Conservation (phyloP, 2,797 vertebrate species). For the Cyclura pinguis region DNA sequence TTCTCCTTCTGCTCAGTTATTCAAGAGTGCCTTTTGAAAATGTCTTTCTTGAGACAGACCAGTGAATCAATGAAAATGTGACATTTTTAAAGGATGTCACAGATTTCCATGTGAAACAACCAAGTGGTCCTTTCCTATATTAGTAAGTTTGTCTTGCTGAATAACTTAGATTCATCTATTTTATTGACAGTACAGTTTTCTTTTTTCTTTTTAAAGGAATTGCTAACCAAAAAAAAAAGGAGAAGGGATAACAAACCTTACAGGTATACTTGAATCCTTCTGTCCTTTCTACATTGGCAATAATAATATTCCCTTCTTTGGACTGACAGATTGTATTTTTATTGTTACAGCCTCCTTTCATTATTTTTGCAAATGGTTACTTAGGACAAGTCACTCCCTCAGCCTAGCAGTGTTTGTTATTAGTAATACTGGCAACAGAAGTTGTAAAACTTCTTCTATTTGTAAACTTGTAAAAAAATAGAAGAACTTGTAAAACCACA, state of each 20-base stretch:
- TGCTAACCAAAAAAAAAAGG: background rate
- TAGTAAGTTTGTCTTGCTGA: background rate
- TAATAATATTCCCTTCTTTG: background rate
- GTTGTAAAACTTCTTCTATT: no score
- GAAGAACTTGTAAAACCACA: background rate
- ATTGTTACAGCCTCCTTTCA: background rate
- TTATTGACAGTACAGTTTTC: background rate
- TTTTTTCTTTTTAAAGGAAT: background rate
- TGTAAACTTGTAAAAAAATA: no score
- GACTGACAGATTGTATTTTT: background rate
- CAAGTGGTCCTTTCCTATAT: background rate
- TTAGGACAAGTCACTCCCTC: background rate
- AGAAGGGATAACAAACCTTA: background rate
- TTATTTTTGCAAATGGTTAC: background rate
- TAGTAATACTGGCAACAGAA: background rate
- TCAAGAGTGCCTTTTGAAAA: slow-evolving; percentile 37
- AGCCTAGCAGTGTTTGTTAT: background rate
- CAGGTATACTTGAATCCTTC: background rate
- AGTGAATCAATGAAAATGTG: slow-evolving; percentile 40
- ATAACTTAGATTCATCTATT: background rate
- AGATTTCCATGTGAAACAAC: background rate
- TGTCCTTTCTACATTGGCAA: background rate
- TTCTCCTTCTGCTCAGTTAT: slow-evolving; percentile 62
- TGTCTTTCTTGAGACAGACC: slow-evolving; percentile 31
- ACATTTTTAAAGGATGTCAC: background rate